A percentile compares a stretch with the other conserved stretches of the same genome.
These are phyloP conservation scores for Leptobrachium leishanense DNA, from an alignment of 2,113 vertebrate genomes.

Conservation along the genomic window DNA sequence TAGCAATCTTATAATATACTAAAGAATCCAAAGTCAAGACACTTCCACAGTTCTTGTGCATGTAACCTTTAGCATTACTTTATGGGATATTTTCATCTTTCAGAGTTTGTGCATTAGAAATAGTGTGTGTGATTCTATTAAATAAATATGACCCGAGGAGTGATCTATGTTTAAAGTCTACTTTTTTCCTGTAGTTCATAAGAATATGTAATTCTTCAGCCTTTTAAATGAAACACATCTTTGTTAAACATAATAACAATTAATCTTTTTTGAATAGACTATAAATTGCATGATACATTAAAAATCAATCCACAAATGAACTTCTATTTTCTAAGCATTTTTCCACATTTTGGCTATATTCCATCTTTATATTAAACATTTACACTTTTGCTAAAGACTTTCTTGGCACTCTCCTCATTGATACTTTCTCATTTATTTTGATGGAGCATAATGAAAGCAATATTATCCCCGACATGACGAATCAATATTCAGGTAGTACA, in stretches of 20 bases:
- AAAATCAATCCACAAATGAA: constrained; percentile 26
- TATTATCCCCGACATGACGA: too few species aligned
- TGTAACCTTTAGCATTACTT: constrained; percentile 15
- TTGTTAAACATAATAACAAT: constrained; percentile 25
- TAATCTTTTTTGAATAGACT: background rate
- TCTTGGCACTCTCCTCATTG: constrained; percentile 14
- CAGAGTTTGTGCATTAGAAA: too few species aligned
- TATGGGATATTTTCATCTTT: background rate
- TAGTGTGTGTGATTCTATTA: too few species aligned
- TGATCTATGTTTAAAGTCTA: background rate
- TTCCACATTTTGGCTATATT: constrained; percentile 26
- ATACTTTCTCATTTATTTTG: background rate
- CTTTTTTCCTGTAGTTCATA: background rate
- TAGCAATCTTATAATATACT: background rate
- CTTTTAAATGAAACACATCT: background rate
- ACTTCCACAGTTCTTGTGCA: constrained; percentile 3
- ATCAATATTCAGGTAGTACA: too few species aligned
- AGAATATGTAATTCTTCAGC: background rate
- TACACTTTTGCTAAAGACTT: constrained; percentile 16
- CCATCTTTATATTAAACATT: constrained; percentile 39
- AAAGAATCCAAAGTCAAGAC: constrained; percentile 10
- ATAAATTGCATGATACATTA: constrained; percentile 39
- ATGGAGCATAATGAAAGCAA: too few species aligned
- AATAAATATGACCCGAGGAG: background rate
- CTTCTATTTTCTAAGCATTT: constrained; percentile 26